phyloP scores from a whole-genome alignment of 2,888 invertebrate species.

The Priocnemis perturbator region DNA sequence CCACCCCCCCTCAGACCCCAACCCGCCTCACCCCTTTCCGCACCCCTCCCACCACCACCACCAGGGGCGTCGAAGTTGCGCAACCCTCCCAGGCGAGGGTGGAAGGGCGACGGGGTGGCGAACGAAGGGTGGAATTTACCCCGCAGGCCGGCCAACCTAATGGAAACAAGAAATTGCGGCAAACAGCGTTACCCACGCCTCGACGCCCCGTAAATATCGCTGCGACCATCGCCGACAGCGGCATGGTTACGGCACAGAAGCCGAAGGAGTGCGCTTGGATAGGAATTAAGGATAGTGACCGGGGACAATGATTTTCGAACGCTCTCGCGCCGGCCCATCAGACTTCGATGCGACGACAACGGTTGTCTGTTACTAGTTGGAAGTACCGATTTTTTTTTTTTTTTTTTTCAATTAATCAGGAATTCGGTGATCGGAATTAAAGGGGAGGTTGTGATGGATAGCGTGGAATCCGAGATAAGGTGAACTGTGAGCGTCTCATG shows the following conservation, averaged over 20 bases:
- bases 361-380: too few relatives aligned
- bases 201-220: constrained; percentile 72
- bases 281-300: too few relatives aligned
- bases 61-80: constrained; percentile 50
- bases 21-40: neutral
- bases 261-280: too few relatives aligned
- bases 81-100: constrained; percentile 40
- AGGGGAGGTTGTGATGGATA: too few relatives aligned
- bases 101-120: constrained; percentile 41
- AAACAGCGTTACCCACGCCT: constrained; percentile 73
- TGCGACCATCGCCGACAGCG: constrained; percentile 26
- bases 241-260: constrained; percentile 17
- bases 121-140: constrained; percentile 65
- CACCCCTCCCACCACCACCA: constrained; percentile 9
- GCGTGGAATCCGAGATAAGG: too few relatives aligned
- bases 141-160: constrained; percentile 74
- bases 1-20: neutral
- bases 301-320: too few relatives aligned
- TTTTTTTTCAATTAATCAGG: too few relatives aligned
- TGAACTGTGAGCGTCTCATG: too few relatives aligned
- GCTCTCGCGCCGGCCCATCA: too few relatives aligned
- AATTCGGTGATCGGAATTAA: too few relatives aligned
- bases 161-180: constrained; percentile 75
- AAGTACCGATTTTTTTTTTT: too few relatives aligned
- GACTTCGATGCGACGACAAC: too few relatives aligned